phyloP scores from a whole-genome alignment of 2,797 vertebrate species.

The Bradypodion ventrale region DNA sequence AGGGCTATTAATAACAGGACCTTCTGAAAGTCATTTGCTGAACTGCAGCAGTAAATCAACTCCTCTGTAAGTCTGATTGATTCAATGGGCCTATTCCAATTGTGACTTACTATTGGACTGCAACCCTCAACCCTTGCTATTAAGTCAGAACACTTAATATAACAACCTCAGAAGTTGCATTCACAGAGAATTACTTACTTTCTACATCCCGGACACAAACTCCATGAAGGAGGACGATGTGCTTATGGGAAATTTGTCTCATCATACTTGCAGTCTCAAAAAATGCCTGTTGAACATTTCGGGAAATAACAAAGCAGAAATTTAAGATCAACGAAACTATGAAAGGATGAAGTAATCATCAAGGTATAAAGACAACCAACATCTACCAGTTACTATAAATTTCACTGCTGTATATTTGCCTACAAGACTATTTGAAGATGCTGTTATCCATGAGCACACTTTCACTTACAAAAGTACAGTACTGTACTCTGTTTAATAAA shows the following conservation, averaged over 20 bases:
- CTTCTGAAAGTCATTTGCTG: no score
- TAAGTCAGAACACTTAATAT: no score
- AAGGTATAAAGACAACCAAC: fast-evolving
- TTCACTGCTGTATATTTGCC: neutral
- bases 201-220: constrained; percentile 93
- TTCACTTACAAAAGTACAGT: neutral
- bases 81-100: no score
- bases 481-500: no score
- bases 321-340: neutral
- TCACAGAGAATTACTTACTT: constrained; percentile 78
- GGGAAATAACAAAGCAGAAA: neutral
- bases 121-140: no score
- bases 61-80: no score
- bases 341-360: neutral
- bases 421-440: neutral
- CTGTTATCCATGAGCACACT: neutral
- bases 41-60: no score
- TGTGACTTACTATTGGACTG: no score
- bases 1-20: no score
- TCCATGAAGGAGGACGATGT: constrained; percentile 93
- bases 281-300: constrained; percentile 82
- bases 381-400: fast-evolving
- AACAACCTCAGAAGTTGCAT: neutral
- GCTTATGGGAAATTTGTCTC: constrained; percentile 95
- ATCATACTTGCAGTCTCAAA: constrained; percentile 98